Conservation (phyloP, 1,140 invertebrate species). For the Adelges cooleyi region DNA sequence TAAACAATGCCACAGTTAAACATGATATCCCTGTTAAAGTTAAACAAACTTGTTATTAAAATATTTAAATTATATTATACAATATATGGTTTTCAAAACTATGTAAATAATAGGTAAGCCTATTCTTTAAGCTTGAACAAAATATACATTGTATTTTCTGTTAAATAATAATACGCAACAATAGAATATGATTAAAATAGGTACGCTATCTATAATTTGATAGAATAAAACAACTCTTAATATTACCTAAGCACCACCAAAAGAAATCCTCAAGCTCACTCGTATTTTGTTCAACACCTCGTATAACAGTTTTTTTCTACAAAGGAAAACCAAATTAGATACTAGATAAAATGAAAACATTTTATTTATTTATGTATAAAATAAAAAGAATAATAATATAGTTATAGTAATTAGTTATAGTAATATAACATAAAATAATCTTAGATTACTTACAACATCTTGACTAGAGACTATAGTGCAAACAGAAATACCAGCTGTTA, state of each 20-base stretch:
- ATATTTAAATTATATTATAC: neutral
- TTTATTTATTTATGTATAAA: neutral
- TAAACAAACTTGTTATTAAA: neutral
- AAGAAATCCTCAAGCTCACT: conserved; percentile 48
- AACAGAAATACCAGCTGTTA: conserved; percentile 78
- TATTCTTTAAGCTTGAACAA: no score
- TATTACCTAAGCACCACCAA: conserved; percentile 59
- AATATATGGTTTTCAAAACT: neutral
- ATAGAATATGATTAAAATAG: no score
- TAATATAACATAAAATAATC: neutral
- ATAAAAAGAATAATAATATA: neutral
- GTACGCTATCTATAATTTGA: no score
- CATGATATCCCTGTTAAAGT: conserved; percentile 61
- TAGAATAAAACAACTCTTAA: neutral
- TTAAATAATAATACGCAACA: no score
- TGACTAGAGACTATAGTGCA: conserved; percentile 82
- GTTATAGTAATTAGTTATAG: neutral
- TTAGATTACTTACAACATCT: conserved; percentile 42
- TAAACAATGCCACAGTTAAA: conserved; percentile 75
- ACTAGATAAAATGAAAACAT: neutral
- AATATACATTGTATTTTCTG: no score
- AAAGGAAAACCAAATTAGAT: conserved; percentile 12
- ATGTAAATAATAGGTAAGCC: no score
- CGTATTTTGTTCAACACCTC: conserved; percentile 12
- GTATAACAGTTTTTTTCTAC: conserved; percentile 30